Percentiles rank a stretch among this genome's conserved stretches.
Evolutionary conservation across 2,113 vertebrate species (phyloP).

Genomic region (Hypocryptadius cinnamomeus): DNA sequence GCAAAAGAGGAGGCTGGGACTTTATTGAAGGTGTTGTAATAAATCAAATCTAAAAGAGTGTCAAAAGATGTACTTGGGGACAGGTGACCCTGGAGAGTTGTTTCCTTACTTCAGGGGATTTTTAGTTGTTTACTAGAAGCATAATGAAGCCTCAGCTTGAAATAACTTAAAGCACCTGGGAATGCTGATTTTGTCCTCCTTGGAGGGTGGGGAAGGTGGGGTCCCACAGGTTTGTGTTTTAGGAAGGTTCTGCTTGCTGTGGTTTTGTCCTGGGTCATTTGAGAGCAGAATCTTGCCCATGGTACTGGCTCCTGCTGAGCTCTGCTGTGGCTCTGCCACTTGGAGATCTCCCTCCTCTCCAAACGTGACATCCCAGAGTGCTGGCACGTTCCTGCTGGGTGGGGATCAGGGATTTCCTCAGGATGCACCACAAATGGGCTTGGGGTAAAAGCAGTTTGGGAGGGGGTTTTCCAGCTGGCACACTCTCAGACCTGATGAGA

Average conservation of each 20-base stretch:
- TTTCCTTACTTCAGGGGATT: background rate
- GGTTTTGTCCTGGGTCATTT: background rate
- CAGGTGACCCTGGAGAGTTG: background rate
- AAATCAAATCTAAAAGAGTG: background rate
- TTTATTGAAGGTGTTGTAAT: background rate
- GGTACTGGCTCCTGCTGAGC: background rate
- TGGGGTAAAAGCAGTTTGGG: too few relatives aligned
- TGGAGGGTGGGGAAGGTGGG: background rate
- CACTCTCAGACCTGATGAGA: fast-evolving
- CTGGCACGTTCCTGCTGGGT: background rate
- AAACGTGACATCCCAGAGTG: fast-evolving
- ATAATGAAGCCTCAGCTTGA: background rate
- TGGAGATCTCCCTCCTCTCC: background rate
- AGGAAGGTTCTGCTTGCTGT: background rate
- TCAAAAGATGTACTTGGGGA: background rate
- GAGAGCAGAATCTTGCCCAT: background rate
- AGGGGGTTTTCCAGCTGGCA: background rate
- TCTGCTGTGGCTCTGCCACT: background rate
- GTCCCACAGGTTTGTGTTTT: background rate
- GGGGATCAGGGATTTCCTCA: background rate
- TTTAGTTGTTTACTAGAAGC: background rate
- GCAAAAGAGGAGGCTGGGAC: background rate
- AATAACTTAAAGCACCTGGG: background rate
- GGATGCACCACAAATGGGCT: background rate
- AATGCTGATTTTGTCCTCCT: background rate